These are phyloP conservation scores for Equus przewalskii DNA, from an alignment of 2,113 vertebrate species.

Conservation along the genomic window DNA sequence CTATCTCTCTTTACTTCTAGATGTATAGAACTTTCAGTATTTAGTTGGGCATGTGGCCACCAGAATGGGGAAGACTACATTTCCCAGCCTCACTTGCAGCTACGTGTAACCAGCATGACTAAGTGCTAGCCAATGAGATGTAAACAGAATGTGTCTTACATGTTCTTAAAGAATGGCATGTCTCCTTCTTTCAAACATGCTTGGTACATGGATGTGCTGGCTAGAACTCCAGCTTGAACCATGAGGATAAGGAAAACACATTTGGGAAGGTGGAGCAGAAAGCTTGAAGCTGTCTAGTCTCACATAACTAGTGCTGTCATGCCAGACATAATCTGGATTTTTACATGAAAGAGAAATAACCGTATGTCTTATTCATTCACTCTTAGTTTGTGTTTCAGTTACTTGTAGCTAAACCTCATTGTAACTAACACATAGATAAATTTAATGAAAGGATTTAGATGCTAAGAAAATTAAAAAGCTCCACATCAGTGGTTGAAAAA, in stretches of 20 bases:
- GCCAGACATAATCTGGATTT: background rate
- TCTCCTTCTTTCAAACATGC: background rate
- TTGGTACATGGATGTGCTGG: background rate
- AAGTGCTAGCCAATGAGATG: background rate
- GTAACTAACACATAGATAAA: background rate
- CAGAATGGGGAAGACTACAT: background rate
- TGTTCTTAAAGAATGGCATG: background rate
- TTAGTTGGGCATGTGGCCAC: background rate
- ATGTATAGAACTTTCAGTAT: background rate
- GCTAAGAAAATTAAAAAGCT: background rate
- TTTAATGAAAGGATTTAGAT: background rate
- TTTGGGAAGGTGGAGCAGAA: background rate
- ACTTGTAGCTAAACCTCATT: background rate
- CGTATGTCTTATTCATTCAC: background rate
- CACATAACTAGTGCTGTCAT: background rate
- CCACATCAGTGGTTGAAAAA: background rate
- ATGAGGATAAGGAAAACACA: background rate
- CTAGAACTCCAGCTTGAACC: background rate
- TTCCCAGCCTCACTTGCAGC: background rate
- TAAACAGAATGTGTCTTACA: background rate
- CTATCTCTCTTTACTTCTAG: background rate
- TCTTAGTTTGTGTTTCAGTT: background rate
- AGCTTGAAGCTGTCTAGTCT: background rate
- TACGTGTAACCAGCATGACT: background rate
- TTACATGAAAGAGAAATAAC: constrained; percentile 30